Conservation (phyloP, 2,888 invertebrate genomes). For the Prosopocoilus inquinatus region DNA sequence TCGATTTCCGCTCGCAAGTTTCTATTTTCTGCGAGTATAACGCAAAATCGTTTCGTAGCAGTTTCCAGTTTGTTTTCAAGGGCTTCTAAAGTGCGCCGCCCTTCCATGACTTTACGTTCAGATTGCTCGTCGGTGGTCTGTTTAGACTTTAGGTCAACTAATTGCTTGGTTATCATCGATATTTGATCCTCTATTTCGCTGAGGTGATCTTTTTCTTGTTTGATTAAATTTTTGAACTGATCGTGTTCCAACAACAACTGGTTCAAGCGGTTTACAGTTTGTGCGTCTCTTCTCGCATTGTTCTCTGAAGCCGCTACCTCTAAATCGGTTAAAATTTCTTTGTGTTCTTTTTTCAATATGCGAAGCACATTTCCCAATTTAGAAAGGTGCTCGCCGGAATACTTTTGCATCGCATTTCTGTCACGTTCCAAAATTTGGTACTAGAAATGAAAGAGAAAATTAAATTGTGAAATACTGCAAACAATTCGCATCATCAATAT, state of each 20-base stretch:
- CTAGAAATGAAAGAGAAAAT: constrained; percentile 41
- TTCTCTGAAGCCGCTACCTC: constrained; percentile 59
- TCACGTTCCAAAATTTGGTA: constrained; percentile 83
- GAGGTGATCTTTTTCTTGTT: constrained; percentile 45
- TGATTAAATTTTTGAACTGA: constrained; percentile 46
- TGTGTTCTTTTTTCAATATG: constrained; percentile 61
- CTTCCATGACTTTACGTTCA: constrained; percentile 54
- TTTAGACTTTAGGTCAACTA: constrained; percentile 38
- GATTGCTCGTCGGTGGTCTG: constrained; percentile 51
- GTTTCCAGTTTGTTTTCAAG: constrained; percentile 76
- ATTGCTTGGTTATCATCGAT: constrained; percentile 35
- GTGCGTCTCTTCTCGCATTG: constrained; percentile 57
- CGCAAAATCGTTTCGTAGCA: constrained; percentile 73
- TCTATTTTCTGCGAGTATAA: constrained; percentile 70
- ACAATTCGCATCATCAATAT: too few species aligned
- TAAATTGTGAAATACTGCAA: not conserved
- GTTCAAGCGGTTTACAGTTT: constrained; percentile 55
- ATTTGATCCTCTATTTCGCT: constrained; percentile 56
- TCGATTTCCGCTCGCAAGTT: constrained; percentile 76
- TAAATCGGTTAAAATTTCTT: constrained; percentile 62
- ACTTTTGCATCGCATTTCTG: constrained; percentile 64
- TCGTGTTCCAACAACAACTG: constrained; percentile 58
- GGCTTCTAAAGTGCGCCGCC: constrained; percentile 59
- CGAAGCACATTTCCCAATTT: constrained; percentile 64
- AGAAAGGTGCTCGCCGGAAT: constrained; percentile 58